Percentiles rank a stretch among this genome's conserved stretches.
Evolutionary conservation across 2,113 vertebrate species (phyloP).

Genomic region (Myodes glareolus): DNA sequence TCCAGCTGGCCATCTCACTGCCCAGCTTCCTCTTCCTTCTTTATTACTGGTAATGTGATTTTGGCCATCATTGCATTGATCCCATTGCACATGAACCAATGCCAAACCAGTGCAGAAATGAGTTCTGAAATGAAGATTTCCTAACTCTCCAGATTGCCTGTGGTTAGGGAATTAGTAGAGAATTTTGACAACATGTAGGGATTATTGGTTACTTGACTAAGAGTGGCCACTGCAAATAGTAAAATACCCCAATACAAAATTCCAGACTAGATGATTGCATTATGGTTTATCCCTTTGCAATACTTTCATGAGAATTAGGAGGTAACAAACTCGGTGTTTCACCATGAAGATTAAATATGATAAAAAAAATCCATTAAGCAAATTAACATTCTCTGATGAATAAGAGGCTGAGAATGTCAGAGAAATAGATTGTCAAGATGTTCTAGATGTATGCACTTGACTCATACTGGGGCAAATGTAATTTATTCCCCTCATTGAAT

Average conservation of each 20-base stretch:
- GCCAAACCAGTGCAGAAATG: neutral
- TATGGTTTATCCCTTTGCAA: neutral
- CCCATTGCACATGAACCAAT: neutral
- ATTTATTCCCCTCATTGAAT: slow-evolving; percentile 46
- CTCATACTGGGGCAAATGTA: neutral
- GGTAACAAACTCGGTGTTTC: neutral
- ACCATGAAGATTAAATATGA: neutral
- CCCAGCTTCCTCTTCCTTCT: slow-evolving; percentile 95
- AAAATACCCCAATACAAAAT: neutral
- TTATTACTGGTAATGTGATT: slow-evolving; percentile 93
- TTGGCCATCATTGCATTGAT: neutral
- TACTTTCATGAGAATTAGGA: neutral
- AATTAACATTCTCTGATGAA: slow-evolving; percentile 1
- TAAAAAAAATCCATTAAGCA: neutral
- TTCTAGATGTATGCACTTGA: neutral
- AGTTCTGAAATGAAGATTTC: neutral
- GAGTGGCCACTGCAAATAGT: neutral
- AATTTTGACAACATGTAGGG: neutral
- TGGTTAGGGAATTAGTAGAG: neutral
- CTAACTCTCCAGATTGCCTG: neutral
- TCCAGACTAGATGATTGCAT: neutral
- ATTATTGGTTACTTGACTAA: neutral
- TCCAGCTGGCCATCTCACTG: slow-evolving; percentile 92
- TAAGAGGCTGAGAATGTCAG: slow-evolving; percentile 12
- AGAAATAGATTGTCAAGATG: slow-evolving; percentile 40